Base-by-base conservation (phyloP, 2,113 vertebrate species). In the Manacus vitellinus region DNA sequence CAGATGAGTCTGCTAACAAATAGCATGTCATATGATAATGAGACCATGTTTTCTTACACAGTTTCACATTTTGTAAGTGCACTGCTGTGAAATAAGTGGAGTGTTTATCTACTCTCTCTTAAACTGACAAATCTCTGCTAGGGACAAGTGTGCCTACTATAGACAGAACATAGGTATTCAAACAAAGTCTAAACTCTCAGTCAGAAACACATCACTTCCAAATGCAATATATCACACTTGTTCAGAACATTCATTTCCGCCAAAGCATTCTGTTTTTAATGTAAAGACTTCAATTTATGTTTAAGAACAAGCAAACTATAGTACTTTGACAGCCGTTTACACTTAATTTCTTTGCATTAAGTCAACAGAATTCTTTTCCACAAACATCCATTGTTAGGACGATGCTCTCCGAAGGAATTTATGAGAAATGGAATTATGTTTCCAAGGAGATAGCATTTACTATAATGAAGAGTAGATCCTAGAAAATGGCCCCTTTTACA, bases 371-470 rank as follows among this genome's bases (percentile, higher is more conserved):
- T 98, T 98, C 97, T 98, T 98, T 98, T 98, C 97, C 97, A 98
- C 98, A 98, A 98, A 98, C 97, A 98, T 97, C 98, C 90, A 98
- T 98, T 98, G 98, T 98, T 98, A 98, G 98, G 98, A 98, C 97
- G 98, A 98, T 98, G 97, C 97, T 98, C 98, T 98, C 98, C 98
- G 98, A 98, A 90, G 94, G 98, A 98, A 98, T 98, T 98, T 98
- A 98, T 99, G 98, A 98, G 98, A 98, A 99, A 98, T 98, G 98
- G 98, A 99, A 99, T 99, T 98, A 99, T 98, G 98, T 99, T 98
- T 98, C 98, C 98, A 98, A 98, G 98, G 98, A 98, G 98, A 99
- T 98, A 99, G 98, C 98, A 98, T 99, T 99, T 99, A 98, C 98
- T 98, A 98, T 99, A 99, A 99, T 99, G 98, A 98, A 98, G 98